Evolutionary conservation across 2,888 invertebrate species (phyloP), one percentile per base, ranked within the genome.

Genomic region (Leucophenga montana): DNA sequence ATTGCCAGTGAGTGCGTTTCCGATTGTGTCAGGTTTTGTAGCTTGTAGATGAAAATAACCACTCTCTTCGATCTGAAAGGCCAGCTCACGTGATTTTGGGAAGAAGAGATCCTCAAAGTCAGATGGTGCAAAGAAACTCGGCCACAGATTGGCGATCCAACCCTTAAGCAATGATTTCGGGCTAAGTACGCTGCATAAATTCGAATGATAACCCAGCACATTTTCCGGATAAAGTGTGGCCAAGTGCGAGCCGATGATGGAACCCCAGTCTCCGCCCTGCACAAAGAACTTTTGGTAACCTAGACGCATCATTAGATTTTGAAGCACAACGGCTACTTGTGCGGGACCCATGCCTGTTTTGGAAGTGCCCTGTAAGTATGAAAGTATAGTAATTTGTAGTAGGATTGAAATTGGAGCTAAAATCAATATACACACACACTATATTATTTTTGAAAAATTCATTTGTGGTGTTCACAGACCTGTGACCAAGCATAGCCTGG

Each of bases 21-120:
- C 96, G 75, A 95, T 89, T 0, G 96, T 96, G 82, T 97, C 97
- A 14, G 97, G 97, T 86, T 96, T 97, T 0, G 96, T 95, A 0
- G 95, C 92, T 85, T 97, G 97, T 5, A 96, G 76, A 84, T 96
- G 96, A 79, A 94, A 85, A 77, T 93, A 93, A 0, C 92, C 92
- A n/a, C 78, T 80, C 84, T 92, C 92, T 76, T 88, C 80, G 0
- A 90, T 8, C 0, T 88, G 13, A 65, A 72, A 77, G 6, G 66
- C 44, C 0, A 87, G 69, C 14, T 80, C 84, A 0, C 82, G 71
- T 0, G 79, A 78, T 0, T 89, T 67, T 0, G 92, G 92, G 68
- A 90, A 91, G 72, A 91, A 86, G 81, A 85, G 90, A 1, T 90
- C 85, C 54, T 88, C 82, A 74, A 89, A 85, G 85, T 92, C 89